Conservation (phyloP, 1,140 invertebrate species). For the Andricus grossulariae region DNA sequence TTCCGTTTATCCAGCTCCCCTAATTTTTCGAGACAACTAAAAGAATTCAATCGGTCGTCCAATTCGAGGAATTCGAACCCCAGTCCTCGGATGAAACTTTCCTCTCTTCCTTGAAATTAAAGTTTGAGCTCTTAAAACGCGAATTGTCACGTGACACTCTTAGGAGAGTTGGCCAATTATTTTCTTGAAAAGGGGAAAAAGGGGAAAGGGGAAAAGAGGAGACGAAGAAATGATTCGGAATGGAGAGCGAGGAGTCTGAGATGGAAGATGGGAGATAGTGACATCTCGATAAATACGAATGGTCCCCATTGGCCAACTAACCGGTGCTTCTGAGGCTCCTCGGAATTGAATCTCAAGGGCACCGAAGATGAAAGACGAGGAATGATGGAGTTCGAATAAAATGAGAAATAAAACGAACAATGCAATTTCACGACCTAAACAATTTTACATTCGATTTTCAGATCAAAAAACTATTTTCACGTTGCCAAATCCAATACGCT, state of each 20-base stretch:
- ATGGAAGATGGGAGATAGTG: slow-evolving; percentile 43
- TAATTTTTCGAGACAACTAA: too few species aligned
- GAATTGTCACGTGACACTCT: background rate
- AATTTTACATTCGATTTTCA: slow-evolving; percentile 45
- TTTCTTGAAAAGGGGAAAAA: background rate
- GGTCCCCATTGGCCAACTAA: slow-evolving; percentile 58
- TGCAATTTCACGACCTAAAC: slow-evolving; percentile 42
- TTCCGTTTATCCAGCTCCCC: too few species aligned
- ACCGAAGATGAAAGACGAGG: slow-evolving; percentile 47
- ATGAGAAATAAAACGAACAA: slow-evolving; percentile 36
- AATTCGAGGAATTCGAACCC: too few species aligned
- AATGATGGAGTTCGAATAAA: slow-evolving; percentile 33
- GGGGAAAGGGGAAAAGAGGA: background rate
- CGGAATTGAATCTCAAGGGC: slow-evolving; percentile 64
- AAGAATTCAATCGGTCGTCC: too few species aligned
- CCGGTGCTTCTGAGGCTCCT: slow-evolving; percentile 46
- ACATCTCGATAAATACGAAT: slow-evolving; percentile 58
- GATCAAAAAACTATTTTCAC: too few species aligned
- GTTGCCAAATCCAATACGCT: too few species aligned
- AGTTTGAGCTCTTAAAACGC: background rate
- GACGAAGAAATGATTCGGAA: slow-evolving; percentile 4
- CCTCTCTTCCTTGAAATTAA: background rate
- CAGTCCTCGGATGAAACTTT: too few species aligned
- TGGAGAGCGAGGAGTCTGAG: background rate
- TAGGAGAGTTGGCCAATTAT: background rate